Percentiles rank a stretch among this genome's conserved stretches.
These are phyloP conservation scores for Patella vulgata DNA, from an alignment of 1,140 invertebrate genomes.

Conservation along the genomic window DNA sequence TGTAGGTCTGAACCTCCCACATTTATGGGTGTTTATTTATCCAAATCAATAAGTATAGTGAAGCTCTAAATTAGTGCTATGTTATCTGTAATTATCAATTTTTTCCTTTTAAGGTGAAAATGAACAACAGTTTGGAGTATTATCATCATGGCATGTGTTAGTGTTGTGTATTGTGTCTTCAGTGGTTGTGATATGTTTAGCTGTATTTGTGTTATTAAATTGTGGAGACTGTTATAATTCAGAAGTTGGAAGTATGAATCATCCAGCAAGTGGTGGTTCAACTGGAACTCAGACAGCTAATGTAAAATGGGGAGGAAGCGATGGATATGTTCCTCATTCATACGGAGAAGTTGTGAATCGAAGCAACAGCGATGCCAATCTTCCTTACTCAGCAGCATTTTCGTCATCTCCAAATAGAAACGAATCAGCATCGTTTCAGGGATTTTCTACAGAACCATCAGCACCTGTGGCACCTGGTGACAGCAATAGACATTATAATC, in stretches of 20 bases:
- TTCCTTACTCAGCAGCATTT: no score
- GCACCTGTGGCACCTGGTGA: background rate
- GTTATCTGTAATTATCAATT: no score
- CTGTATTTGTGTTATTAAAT: conserved; percentile 2
- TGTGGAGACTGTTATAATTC: conserved; percentile 36
- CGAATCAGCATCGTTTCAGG: conserved; percentile 8
- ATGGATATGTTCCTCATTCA: no score
- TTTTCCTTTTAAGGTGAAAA: no score
- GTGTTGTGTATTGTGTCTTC: conserved; percentile 5
- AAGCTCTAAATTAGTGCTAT: no score
- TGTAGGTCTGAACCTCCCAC: no score
- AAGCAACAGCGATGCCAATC: no score
- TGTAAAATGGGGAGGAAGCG: conserved; percentile 15
- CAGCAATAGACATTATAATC: background rate
- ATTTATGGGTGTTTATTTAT: no score
- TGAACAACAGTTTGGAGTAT: no score
- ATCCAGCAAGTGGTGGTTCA: conserved; percentile 22
- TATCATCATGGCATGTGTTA: background rate
- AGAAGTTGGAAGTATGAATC: conserved; percentile 24
- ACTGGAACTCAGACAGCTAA: background rate
- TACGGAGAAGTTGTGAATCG: no score
- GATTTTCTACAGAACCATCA: conserved; percentile 6
- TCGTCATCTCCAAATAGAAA: no score
- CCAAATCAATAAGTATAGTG: no score
- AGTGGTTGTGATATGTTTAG: background rate